Percentiles rank a stretch among this genome's conserved stretches.
These are phyloP conservation scores for Pogoniulus pusillus DNA, from an alignment of 2,797 vertebrate genomes.

Conservation along the genomic window DNA sequence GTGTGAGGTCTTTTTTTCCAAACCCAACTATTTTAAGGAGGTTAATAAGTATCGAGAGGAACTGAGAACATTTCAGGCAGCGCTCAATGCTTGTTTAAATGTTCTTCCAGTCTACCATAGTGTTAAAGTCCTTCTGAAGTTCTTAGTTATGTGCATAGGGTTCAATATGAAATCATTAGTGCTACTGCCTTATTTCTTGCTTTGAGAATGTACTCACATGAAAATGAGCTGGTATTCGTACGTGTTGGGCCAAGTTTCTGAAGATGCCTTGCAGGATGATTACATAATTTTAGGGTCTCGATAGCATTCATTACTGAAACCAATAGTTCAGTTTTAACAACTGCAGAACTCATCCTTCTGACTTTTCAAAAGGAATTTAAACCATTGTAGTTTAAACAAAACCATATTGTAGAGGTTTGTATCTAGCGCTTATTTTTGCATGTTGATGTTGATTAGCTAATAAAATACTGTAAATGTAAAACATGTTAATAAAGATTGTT, in stretches of 20 bases:
- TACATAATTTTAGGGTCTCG: constrained; percentile 70
- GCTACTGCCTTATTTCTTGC: constrained; percentile 82
- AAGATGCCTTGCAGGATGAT: constrained; percentile 78
- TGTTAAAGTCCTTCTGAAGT: constrained; percentile 72
- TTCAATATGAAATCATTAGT: constrained; percentile 76
- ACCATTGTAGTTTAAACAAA: constrained; percentile 74
- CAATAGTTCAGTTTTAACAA: constrained; percentile 71
- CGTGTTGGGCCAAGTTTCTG: constrained; percentile 72
- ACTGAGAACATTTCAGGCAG: constrained; percentile 59
- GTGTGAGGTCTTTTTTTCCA: constrained; percentile 52
- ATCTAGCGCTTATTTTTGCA: constrained; percentile 89
- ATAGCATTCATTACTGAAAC: constrained; percentile 71
- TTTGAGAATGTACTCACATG: constrained; percentile 81
- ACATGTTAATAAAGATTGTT: constrained; percentile 79
- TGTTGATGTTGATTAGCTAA: constrained; percentile 93
- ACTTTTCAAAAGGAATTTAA: constrained; percentile 61
- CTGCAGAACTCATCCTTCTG: constrained; percentile 64
- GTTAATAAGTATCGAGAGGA: constrained; percentile 59
- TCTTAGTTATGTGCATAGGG: constrained; percentile 76
- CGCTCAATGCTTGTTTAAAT: constrained; percentile 56
- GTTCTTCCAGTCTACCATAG: constrained; percentile 70
- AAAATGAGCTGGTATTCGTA: constrained; percentile 74
- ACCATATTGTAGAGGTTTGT: constrained; percentile 84
- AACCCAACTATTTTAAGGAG: constrained; percentile 62
- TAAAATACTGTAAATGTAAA: constrained; percentile 89